Conservation (phyloP, 2,113 vertebrate genomes). For the Proteles cristata region DNA sequence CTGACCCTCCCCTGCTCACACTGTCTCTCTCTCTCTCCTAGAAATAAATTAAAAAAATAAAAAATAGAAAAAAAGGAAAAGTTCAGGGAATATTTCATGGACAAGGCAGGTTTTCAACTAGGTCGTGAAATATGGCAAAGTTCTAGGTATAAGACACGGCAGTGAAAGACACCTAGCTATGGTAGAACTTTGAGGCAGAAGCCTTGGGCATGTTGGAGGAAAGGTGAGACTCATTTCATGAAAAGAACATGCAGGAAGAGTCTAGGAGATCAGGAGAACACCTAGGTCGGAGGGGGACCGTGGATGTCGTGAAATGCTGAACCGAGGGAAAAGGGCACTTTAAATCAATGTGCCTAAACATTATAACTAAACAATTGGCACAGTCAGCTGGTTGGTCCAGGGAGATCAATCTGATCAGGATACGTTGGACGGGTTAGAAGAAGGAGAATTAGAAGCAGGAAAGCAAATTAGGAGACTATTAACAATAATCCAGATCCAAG, state of each 20-base stretch:
- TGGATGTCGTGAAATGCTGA: not conserved
- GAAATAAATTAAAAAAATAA: too few species aligned
- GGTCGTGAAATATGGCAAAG: not conserved
- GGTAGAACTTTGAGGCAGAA: not conserved
- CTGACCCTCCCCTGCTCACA: too few species aligned
- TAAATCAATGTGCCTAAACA: not conserved
- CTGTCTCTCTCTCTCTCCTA: too few species aligned
- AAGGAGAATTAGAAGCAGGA: not conserved
- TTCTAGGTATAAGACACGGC: rapidly evolving
- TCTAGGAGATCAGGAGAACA: not conserved
- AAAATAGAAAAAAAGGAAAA: too few species aligned
- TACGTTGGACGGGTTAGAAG: not conserved
- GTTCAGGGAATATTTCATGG: not conserved
- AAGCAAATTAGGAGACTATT: not conserved
- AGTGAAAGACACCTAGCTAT: not conserved
- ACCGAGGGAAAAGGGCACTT: not conserved
- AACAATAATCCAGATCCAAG: not conserved
- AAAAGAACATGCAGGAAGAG: not conserved
- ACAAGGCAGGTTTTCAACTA: not conserved
- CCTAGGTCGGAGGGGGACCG: not conserved
- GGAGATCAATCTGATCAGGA: not conserved
- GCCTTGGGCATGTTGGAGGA: too few species aligned
- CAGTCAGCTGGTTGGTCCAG: not conserved
- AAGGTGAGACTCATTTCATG: not conserved
- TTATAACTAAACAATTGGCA: not conserved